Evolutionary conservation across 2,797 vertebrate genomes (phyloP), one percentile per base, ranked within the genome.

Genomic region (Crenichthys baileyi): DNA sequence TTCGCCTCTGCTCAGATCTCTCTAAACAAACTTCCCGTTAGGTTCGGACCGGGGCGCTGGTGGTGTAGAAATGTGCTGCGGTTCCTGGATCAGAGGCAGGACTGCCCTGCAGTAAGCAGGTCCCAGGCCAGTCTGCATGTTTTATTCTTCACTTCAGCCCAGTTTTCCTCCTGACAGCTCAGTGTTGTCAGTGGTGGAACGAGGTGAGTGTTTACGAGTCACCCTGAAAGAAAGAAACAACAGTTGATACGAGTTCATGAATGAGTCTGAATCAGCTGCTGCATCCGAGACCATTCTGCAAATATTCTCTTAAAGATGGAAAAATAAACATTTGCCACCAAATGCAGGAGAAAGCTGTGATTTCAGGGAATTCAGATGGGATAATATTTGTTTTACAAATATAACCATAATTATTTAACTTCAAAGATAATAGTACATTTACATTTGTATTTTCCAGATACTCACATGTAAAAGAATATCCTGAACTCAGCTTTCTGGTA

Each of bases 101-200:
- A 76, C 85, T 46, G 79, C 56, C 53, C 9, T 18, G 56, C 83
- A 24, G 70, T 26, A 8, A 78, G 50, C 58, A 78, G 84, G 78
- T 87, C 78, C 51, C 36, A 87, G 83, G 78, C 85, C 74, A 76
- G 83, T 44, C 50, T 56, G 31, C 76, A 7, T 78, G 51, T 76
- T 85, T 83, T 70, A 78, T 81, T 89, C 79, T 65, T 76, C 51
- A 16, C 26, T 50, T 73, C 76, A 56, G n/a, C 78, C 77, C 72
- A 72, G 71, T 29, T 79, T 68, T 50, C 71, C 82, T 56, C 48
- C 74, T 5, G 65, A 56, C 74, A 56, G 79, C 76, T 80, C 85
- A 50, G 75, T 56, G 16, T 56, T 63, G 81, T 78, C 70, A 39
- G 46, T 18, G 73, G 60, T 70, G 73, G 72, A 6, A 11, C 61